These are phyloP conservation scores for Eupelmus urozonus DNA, from an alignment of 2,888 invertebrate species.

Conservation along the genomic window DNA sequence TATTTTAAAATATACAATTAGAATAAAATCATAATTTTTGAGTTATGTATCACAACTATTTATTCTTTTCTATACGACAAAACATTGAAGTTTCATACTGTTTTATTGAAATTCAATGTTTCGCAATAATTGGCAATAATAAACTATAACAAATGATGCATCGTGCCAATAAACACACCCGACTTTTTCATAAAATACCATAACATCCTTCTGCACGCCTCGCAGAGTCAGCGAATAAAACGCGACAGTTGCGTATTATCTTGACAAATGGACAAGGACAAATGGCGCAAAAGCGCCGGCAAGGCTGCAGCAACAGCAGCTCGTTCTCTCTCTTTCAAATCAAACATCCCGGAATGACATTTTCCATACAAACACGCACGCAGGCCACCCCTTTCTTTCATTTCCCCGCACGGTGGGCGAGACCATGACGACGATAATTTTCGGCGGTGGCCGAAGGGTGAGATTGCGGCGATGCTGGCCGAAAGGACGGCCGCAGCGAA, in stretches of 20 bases:
- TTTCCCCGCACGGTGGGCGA: slow-evolving; percentile 23
- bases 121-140: not conserved
- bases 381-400: slow-evolving; percentile 34
- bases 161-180: too few species aligned
- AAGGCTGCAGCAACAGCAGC: not conserved
- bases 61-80: too few species aligned
- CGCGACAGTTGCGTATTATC: slow-evolving; percentile 50
- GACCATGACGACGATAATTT: slow-evolving; percentile 33
- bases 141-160: too few species aligned
- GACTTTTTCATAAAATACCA: not conserved
- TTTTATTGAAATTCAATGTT: not conserved
- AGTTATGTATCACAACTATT: too few species aligned
- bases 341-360: slow-evolving; percentile 37
- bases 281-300: slow-evolving; percentile 22
- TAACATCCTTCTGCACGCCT: slow-evolving; percentile 13
- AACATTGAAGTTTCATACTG: too few species aligned
- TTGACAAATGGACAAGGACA: slow-evolving; percentile 40
- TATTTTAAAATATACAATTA: too few species aligned
- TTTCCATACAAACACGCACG: not conserved
- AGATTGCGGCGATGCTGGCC: slow-evolving; percentile 5
- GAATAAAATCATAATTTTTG: too few species aligned
- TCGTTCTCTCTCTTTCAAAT: slow-evolving; percentile 19
- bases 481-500: slow-evolving; percentile 11
- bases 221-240: slow-evolving; percentile 32
- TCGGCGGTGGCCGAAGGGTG: slow-evolving; percentile 36